Base-by-base conservation (phyloP, 2,797 vertebrate species). In the Hylomyscus alleni region DNA sequence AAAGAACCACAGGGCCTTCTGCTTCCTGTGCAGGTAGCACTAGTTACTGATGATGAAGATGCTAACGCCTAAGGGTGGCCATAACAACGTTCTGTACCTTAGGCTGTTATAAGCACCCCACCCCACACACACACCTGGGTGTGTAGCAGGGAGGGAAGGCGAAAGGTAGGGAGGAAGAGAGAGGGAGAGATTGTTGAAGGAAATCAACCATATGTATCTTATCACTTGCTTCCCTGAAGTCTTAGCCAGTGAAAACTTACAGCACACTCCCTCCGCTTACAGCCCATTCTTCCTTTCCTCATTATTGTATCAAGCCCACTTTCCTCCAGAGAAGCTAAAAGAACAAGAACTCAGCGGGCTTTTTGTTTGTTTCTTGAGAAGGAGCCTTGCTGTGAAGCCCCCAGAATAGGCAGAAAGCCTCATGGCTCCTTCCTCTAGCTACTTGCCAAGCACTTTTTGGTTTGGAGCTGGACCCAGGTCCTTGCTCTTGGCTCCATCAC, bases 131-230 rank as follows among this genome's bases (percentile, higher is more conserved):
- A 78, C 15, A 78, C 50, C 52, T 13, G 14, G 29, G 40, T 15
- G 13, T 50, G 14, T 3, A 17, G 2, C 24, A 3, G 22, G 2
- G 13, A 9, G 47, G 7, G 31, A 67, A 11, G 10, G 11, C 6
- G 9, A 24, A 12, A 2, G 9, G 0, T 3, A 5, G 37, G 10
- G 62, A 29, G 3, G 1, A 11, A 31, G 26, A 3, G 62, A 31
- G 3, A 1, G 11, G 29, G 26, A 4, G 13, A 67, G 29, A 60
- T 19, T 60, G 24, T 56, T 37, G n/a, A 81, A 78, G 47, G 50
- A 81, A 58, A 81, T 58, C 37, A 58, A 22, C 20, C 34, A 81
- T 7, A n/a, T 6, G 12, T 40, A 26, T 56, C 52, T 80, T 31
- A 80, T 10, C 52, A 44, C 58, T 31, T 47, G 26, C 37, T 62